Evolutionary conservation across 1,140 invertebrate genomes (phyloP).

Genomic region (Pseudachorutes palmiensis): DNA sequence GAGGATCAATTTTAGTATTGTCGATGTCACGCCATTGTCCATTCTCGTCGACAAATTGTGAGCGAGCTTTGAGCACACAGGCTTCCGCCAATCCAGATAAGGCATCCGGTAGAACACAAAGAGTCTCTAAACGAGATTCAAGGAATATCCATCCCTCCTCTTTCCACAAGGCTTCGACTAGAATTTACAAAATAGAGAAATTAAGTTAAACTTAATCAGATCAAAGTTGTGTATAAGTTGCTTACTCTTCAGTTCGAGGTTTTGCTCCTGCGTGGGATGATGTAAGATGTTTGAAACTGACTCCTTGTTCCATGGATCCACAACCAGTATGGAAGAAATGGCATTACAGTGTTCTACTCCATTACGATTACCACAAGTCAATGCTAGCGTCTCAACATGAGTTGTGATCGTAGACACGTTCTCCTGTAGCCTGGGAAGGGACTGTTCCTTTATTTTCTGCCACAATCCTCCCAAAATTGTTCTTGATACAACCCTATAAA

Average conservation of each 20-base stretch:
- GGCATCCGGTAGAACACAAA: neutral
- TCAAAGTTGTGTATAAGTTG: too few relatives aligned
- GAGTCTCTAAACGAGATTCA: neutral
- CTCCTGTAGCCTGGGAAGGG: neutral
- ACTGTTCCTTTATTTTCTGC: neutral
- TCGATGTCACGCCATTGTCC: neutral
- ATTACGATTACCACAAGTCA: too few relatives aligned
- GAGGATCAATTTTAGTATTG: neutral
- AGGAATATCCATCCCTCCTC: neutral
- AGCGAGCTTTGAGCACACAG: neutral
- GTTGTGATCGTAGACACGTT: neutral
- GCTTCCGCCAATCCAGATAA: neutral
- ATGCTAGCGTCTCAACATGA: neutral
- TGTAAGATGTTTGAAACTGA: neutral
- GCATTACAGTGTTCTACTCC: neutral
- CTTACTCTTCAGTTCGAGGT: neutral
- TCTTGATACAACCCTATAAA: neutral
- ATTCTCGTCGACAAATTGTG: neutral
- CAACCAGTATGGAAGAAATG: neutral
- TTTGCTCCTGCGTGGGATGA: neutral
- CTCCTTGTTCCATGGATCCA: neutral
- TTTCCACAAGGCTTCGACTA: neutral
- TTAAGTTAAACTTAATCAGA: too few relatives aligned
- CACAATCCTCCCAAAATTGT: neutral
- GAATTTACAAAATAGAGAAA: neutral